Conservation (phyloP, 1,140 invertebrate species). For the Philotrypesis tridentata region DNA sequence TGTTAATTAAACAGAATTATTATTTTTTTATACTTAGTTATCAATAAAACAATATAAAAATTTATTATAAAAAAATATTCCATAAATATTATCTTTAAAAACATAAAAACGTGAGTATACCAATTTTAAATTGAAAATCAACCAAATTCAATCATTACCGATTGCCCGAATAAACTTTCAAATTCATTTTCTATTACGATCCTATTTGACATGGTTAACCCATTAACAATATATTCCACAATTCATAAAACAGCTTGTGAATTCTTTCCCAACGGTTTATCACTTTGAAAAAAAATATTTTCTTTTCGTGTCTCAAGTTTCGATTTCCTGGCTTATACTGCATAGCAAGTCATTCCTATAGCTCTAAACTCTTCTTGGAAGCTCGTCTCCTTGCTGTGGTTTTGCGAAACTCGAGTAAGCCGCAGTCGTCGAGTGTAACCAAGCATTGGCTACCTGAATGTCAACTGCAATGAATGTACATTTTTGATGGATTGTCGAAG, state of each 20-base stretch:
- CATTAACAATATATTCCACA: neutral
- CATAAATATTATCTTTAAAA: too few relatives aligned
- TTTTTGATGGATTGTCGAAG: neutral
- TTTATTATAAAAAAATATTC: too few relatives aligned
- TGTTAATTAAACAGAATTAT: too few relatives aligned
- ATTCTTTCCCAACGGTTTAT: neutral
- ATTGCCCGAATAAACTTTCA: too few relatives aligned
- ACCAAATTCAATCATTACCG: too few relatives aligned
- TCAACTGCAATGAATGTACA: neutral
- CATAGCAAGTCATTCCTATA: neutral
- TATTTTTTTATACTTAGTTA: too few relatives aligned
- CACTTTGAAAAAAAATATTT: neutral
- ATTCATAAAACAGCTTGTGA: neutral
- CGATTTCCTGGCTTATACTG: conserved; percentile 1
- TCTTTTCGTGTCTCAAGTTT: neutral
- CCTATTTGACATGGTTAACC: too few relatives aligned
- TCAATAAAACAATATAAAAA: too few relatives aligned
- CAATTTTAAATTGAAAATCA: too few relatives aligned
- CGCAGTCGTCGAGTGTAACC: neutral
- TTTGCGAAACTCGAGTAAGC: neutral
- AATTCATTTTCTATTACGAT: too few relatives aligned
- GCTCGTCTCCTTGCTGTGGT: neutral
- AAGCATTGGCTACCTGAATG: neutral
- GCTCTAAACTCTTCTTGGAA: neutral
- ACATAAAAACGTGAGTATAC: too few relatives aligned